Evolutionary conservation across 2,888 invertebrate genomes (phyloP).

Genomic region (Troides oblongomaculatus): DNA sequence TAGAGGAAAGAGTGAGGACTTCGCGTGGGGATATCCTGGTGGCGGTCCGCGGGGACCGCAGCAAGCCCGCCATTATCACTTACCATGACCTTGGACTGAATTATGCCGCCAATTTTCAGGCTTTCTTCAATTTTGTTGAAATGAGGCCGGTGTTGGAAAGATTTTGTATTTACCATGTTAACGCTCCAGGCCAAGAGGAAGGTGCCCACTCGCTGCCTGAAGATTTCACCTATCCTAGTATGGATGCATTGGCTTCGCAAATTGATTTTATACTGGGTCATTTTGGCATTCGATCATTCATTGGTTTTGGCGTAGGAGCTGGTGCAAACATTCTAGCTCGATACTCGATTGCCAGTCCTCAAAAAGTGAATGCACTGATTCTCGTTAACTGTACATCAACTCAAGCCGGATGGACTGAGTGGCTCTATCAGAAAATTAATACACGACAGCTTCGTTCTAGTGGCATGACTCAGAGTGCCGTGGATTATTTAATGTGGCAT

Average conservation of each 20-base stretch:
- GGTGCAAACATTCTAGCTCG: conserved; percentile 97
- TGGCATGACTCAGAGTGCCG: conserved; percentile 95
- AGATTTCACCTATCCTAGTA: conserved; percentile 95
- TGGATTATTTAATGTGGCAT: conserved; percentile 99
- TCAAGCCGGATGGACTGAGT: conserved; percentile 98
- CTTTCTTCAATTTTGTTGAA: conserved; percentile 95
- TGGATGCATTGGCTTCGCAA: conserved; percentile 97
- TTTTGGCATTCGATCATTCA: conserved; percentile 92
- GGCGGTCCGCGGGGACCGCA: conserved; percentile 95
- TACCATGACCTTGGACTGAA: conserved; percentile 99
- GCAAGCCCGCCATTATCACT: conserved; percentile 96
- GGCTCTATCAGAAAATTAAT: conserved; percentile 99
- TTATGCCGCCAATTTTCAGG: conserved; percentile 95
- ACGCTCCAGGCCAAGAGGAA: conserved; percentile 99
- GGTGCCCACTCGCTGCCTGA: conserved; percentile 92
- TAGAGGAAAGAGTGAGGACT: conserved; percentile 90
- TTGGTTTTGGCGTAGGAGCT: conserved; percentile 98
- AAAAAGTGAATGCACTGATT: conserved; percentile 93
- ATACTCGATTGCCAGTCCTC: conserved; percentile 92
- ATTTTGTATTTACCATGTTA: conserved; percentile 99
- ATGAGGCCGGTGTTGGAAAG: conserved; percentile 93
- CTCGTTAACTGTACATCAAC: conserved; percentile 96
- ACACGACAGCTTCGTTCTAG: conserved; percentile 91
- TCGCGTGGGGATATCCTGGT: conserved; percentile 95
- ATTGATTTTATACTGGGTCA: conserved; percentile 93